phyloP scores from a whole-genome alignment of 2,888 invertebrate genomes.

The Zhengitettix transpicula region DNA sequence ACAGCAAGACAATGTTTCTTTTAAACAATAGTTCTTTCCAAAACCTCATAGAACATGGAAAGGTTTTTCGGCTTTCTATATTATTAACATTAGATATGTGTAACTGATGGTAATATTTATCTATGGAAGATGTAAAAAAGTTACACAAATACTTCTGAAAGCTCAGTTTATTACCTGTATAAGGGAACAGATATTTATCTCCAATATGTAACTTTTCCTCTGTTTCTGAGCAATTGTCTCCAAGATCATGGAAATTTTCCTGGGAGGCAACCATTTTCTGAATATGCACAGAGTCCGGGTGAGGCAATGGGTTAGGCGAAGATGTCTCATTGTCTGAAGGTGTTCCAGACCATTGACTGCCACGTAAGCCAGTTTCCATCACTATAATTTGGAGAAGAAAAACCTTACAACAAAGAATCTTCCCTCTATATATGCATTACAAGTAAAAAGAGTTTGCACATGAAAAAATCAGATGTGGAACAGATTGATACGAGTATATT shows the following conservation, averaged over 20 bases:
- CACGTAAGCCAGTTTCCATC: conserved; percentile 18
- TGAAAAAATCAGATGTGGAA: too few relatives aligned
- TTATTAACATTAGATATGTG: neutral
- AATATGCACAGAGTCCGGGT: conserved; percentile 1
- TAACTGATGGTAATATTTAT: too few relatives aligned
- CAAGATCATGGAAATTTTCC: conserved; percentile 15
- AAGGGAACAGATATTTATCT: conserved; percentile 72
- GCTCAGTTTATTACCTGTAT: conserved; percentile 41
- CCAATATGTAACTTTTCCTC: conserved; percentile 37
- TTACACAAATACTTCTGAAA: neutral
- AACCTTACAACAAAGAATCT: too few relatives aligned
- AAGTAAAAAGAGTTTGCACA: too few relatives aligned
- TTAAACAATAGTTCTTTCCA: neutral
- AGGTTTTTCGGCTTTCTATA: neutral
- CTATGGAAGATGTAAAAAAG: too few relatives aligned
- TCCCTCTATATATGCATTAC: too few relatives aligned
- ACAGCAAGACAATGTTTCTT: too few relatives aligned
- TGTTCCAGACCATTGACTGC: conserved; percentile 61
- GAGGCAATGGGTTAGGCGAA: conserved; percentile 6
- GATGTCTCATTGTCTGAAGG: conserved; percentile 51
- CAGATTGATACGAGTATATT: too few relatives aligned
- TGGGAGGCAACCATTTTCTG: conserved; percentile 13
- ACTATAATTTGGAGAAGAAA: neutral
- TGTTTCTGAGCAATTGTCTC: conserved; percentile 41
- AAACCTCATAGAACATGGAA: neutral